These are phyloP conservation scores for Marmota flaviventris DNA, from an alignment of 2,113 vertebrate species.

Conservation along the genomic window DNA sequence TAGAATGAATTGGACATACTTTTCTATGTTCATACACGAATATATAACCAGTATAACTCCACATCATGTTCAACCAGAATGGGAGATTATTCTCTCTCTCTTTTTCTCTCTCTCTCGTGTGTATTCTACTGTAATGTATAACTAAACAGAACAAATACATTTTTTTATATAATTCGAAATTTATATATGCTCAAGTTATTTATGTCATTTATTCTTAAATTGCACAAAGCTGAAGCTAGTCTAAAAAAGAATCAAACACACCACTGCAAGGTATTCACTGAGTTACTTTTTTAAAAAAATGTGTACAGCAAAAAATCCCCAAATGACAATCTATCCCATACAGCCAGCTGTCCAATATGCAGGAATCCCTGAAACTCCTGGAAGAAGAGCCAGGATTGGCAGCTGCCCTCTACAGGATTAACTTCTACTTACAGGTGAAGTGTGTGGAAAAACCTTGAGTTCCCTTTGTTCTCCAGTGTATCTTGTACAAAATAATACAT, in stretches of 20 bases:
- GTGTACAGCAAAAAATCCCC: slow-evolving; percentile 91
- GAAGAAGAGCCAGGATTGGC: slow-evolving; percentile 33
- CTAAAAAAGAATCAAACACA: slow-evolving; percentile 84
- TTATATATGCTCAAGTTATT: slow-evolving; percentile 84
- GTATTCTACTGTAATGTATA: too few relatives aligned
- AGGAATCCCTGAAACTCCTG: slow-evolving; percentile 72
- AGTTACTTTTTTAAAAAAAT: slow-evolving; percentile 86
- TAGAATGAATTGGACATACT: too few relatives aligned
- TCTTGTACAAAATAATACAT: slow-evolving; percentile 93
- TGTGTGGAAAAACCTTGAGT: slow-evolving; percentile 83
- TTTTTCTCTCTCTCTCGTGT: too few relatives aligned
- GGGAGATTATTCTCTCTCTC: too few relatives aligned
- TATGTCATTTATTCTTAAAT: slow-evolving; percentile 85
- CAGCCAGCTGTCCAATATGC: slow-evolving; percentile 87
- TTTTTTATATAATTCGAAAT: slow-evolving; percentile 71
- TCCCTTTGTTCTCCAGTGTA: slow-evolving; percentile 91
- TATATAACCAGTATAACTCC: too few relatives aligned
- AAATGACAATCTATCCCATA: slow-evolving; percentile 88
- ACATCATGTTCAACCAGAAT: too few relatives aligned
- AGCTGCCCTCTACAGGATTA: slow-evolving; percentile 85
- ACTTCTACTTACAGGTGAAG: slow-evolving; percentile 87
- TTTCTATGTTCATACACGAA: too few relatives aligned
- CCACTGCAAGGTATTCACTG: slow-evolving; percentile 86
- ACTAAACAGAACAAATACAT: too few relatives aligned
- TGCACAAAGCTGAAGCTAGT: slow-evolving; percentile 80